Evolutionary conservation across 2,797 vertebrate species (phyloP).

Genomic region (Nannoperca australis): DNA sequence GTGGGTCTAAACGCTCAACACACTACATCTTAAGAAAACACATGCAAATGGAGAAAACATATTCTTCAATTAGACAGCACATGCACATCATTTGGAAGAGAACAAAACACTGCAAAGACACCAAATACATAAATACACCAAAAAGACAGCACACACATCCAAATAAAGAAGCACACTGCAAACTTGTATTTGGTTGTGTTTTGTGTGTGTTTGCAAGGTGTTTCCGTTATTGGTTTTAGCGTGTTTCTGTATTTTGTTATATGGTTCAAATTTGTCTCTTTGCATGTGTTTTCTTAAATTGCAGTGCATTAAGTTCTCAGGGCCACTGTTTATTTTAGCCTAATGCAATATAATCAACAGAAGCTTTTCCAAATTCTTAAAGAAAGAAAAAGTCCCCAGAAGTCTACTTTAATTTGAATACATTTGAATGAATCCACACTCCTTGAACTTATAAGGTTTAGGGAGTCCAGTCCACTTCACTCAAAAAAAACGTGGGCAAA

Average conservation of each 20-base stretch:
- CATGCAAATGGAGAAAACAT: neutral
- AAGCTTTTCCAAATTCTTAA: slow-evolving; percentile 13
- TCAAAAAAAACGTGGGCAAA: slow-evolving; percentile 36
- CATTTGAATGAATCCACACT: slow-evolving; percentile 29
- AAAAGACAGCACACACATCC: neutral
- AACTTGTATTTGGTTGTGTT: too few species aligned
- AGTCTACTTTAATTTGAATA: slow-evolving; percentile 33
- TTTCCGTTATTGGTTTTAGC: neutral
- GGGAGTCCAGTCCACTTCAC: slow-evolving; percentile 11
- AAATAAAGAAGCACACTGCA: neutral
- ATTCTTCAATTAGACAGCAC: neutral
- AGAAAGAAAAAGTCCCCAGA: slow-evolving; percentile 19
- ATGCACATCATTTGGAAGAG: neutral
- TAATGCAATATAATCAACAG: slow-evolving; percentile 26
- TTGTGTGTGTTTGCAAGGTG: neutral
- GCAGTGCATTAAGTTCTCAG: neutral
- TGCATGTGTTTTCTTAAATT: neutral
- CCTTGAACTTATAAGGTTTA: slow-evolving; percentile 16
- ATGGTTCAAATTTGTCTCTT: neutral
- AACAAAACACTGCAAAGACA: neutral
- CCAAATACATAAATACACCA: too few species aligned
- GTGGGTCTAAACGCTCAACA: neutral
- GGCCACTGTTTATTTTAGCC: neutral
- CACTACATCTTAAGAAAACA: neutral
- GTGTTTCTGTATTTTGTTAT: neutral